Evolutionary conservation across 2,888 invertebrate species (phyloP).

Genomic region (Drosophila pullipes): DNA sequence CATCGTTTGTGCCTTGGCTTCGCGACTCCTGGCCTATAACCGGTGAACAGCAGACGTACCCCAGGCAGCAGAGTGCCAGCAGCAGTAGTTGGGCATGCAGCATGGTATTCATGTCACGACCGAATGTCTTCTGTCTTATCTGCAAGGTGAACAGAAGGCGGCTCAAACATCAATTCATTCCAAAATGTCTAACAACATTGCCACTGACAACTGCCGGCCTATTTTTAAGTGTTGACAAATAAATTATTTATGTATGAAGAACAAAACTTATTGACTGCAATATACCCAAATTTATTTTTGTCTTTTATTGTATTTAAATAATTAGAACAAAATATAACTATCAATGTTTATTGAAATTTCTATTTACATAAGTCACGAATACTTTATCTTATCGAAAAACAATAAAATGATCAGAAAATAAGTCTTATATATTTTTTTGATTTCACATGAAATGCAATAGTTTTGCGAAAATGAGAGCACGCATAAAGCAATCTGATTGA

Average conservation of each 20-base stretch:
- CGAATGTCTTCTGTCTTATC: slow-evolving; percentile 26
- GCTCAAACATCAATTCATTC: slow-evolving; percentile 29
- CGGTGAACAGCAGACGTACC: slow-evolving; percentile 75
- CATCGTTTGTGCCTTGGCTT: slow-evolving; percentile 34
- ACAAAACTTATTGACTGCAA: neutral
- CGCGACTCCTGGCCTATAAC: slow-evolving; percentile 50
- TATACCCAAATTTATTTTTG: neutral
- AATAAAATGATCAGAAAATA: too few species aligned
- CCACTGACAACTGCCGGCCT: slow-evolving; percentile 37
- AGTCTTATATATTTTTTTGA: neutral
- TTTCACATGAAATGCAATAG: neutral
- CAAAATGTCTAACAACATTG: slow-evolving; percentile 15
- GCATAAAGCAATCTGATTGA: neutral
- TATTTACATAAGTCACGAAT: neutral
- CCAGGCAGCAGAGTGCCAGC: slow-evolving; percentile 75
- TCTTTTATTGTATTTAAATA: neutral
- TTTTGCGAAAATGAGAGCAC: neutral
- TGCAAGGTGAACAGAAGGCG: slow-evolving; percentile 18
- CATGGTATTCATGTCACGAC: slow-evolving; percentile 53
- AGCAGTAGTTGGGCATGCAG: slow-evolving; percentile 63
- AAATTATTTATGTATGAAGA: neutral
- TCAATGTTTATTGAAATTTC: neutral
- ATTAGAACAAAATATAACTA: neutral
- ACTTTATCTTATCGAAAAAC: too few species aligned
- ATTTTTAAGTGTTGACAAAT: slow-evolving; percentile 15